phyloP scores from a whole-genome alignment of 2,888 invertebrate genomes.

The Omphaloscelis lunosa region DNA sequence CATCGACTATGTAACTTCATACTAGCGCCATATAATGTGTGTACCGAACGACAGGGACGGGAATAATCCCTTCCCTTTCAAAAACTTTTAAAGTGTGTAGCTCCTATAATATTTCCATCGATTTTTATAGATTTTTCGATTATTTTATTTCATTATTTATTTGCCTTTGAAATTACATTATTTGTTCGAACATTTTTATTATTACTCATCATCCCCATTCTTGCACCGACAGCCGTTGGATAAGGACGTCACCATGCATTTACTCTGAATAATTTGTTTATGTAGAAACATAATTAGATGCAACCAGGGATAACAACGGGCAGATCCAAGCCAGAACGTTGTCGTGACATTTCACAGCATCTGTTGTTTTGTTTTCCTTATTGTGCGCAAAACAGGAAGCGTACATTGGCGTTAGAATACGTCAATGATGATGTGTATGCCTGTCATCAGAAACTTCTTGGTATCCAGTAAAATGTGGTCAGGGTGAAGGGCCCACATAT shows the following conservation, averaged over 20 bases:
- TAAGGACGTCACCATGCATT: no score
- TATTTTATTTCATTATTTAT: no score
- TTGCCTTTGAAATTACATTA: no score
- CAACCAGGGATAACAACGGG: not conserved
- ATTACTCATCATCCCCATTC: not conserved
- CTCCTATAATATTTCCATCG: no score
- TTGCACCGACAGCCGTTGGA: not conserved
- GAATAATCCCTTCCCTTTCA: no score
- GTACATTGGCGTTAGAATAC: not conserved
- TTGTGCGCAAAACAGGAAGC: slow-evolving; percentile 2
- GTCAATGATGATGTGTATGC: not conserved
- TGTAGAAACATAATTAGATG: not conserved
- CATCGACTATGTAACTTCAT: no score
- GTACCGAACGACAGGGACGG: no score
- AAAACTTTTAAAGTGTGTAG: no score
- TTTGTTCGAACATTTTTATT: not conserved
- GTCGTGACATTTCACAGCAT: not conserved
- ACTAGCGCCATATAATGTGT: no score
- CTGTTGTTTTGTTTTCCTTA: slow-evolving; percentile 4
- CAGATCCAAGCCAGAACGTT: not conserved
- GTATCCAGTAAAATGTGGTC: not conserved
- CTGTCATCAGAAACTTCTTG: not conserved
- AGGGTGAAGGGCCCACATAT: not conserved
- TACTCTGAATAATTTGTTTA: not conserved
- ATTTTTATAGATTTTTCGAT: no score